These are phyloP conservation scores for Drosophila yakuba DNA, from an alignment of 1,140 invertebrate species.

Conservation along the genomic window DNA sequence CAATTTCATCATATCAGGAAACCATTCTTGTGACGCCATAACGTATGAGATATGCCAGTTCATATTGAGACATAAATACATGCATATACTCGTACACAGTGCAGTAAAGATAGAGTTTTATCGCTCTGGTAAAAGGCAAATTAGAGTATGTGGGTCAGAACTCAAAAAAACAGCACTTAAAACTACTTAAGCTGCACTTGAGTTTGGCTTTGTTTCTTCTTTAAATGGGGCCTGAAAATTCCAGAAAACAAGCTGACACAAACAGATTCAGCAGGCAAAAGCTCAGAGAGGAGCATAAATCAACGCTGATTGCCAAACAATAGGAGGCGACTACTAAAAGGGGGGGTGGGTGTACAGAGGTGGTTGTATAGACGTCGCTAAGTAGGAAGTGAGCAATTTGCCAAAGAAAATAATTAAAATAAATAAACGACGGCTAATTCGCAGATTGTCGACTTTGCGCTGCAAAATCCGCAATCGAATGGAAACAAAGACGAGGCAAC, in stretches of 20 bases:
- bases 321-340: constrained; percentile 28
- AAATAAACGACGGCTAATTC: constrained; percentile 62
- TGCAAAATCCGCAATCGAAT: constrained; percentile 33
- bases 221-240: background rate
- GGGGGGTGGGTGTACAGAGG: constrained; percentile 1
- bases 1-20: constrained; percentile 26
- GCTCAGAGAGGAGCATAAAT: constrained; percentile 60
- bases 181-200: constrained; percentile 29
- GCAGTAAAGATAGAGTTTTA: constrained; percentile 14
- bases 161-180: constrained; percentile 4
- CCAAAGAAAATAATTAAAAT: constrained; percentile 82
- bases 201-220: constrained; percentile 7
- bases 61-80: background rate
- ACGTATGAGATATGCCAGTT: background rate
- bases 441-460: constrained; percentile 22
- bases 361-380: constrained; percentile 15
- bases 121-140: constrained; percentile 4
- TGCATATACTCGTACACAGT: background rate
- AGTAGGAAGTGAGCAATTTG: constrained; percentile 78
- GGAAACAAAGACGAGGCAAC: constrained; percentile 1
- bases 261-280: constrained; percentile 22
- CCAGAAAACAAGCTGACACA: constrained; percentile 9
- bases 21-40: constrained; percentile 8
- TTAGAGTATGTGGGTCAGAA: constrained; percentile 38
- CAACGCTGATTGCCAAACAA: constrained; percentile 80